phyloP scores from a whole-genome alignment of 1,140 invertebrate species.

The Parasteatoda tepidariorum region DNA sequence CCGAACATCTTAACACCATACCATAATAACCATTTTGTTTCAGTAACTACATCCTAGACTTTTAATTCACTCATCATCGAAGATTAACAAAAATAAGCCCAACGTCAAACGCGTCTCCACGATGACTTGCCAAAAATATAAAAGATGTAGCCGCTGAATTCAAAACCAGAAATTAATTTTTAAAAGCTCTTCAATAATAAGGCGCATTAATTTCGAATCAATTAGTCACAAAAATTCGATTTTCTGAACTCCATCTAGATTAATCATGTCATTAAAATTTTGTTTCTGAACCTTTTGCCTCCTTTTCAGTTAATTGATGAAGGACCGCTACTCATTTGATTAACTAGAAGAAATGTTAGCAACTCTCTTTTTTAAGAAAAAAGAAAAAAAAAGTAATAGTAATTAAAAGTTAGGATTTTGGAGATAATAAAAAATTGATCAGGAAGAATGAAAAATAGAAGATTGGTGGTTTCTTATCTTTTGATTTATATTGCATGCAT shows the following conservation, averaged over 20 bases:
- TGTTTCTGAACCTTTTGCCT: constrained; percentile 51
- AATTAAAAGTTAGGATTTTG: constrained; percentile 40
- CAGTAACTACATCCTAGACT: constrained; percentile 35
- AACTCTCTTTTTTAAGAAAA: constrained; percentile 1
- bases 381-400: constrained; percentile 38
- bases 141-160: constrained; percentile 15
- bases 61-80: constrained; percentile 35
- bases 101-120: constrained; percentile 3
- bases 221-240: constrained; percentile 60
- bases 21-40: constrained; percentile 42
- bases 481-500: constrained; percentile 32
- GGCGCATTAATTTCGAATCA: constrained; percentile 58
- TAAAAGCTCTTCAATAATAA: constrained; percentile 54
- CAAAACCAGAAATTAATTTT: constrained; percentile 57
- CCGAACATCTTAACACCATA: constrained; percentile 21
- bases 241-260: constrained; percentile 52
- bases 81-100: constrained; percentile 27
- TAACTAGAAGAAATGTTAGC: constrained; percentile 38
- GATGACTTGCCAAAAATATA: constrained; percentile 2
- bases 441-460: no score
- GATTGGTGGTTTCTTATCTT: background rate
- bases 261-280: constrained; percentile 60
- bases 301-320: constrained; percentile 50
- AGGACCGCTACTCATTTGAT: constrained; percentile 33
- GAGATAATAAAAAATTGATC: constrained; percentile 32